phyloP scores from a whole-genome alignment of 2,113 vertebrate genomes.

The Microcebus ravelobensis region DNA sequence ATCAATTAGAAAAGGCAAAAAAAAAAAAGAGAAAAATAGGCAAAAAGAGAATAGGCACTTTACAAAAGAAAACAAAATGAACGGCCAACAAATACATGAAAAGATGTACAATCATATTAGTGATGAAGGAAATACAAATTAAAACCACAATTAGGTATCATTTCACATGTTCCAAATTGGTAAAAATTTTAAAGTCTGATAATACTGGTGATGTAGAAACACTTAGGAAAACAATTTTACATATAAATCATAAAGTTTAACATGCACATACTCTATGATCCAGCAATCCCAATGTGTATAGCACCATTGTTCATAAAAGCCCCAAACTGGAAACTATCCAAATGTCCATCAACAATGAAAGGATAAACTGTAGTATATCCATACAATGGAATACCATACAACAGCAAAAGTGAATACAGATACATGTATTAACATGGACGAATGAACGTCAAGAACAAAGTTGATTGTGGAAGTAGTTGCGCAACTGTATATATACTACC shows the following conservation, averaged over 20 bases:
- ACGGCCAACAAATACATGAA: neutral
- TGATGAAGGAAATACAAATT: neutral
- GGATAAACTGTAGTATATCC: neutral
- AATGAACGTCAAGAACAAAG: neutral
- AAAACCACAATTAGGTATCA: neutral
- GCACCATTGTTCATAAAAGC: neutral
- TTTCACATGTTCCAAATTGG: neutral
- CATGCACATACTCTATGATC: neutral
- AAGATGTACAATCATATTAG: neutral
- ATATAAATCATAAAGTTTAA: neutral
- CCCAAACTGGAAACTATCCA: neutral
- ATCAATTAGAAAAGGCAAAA: neutral
- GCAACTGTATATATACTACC: neutral
- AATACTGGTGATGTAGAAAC: neutral
- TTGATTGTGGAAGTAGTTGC: neutral
- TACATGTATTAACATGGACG: neutral
- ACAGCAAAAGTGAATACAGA: neutral
- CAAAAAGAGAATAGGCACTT: neutral
- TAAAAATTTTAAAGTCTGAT: neutral
- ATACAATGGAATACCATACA: neutral
- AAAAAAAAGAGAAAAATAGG: neutral
- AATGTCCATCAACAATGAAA: neutral
- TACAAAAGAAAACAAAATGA: neutral
- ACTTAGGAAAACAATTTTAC: neutral
- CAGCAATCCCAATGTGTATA: neutral